A percentile compares a stretch with the other conserved stretches of the same genome.
Conservation (phyloP, 2,888 invertebrate genomes). For the Drosophila differens region DNA sequence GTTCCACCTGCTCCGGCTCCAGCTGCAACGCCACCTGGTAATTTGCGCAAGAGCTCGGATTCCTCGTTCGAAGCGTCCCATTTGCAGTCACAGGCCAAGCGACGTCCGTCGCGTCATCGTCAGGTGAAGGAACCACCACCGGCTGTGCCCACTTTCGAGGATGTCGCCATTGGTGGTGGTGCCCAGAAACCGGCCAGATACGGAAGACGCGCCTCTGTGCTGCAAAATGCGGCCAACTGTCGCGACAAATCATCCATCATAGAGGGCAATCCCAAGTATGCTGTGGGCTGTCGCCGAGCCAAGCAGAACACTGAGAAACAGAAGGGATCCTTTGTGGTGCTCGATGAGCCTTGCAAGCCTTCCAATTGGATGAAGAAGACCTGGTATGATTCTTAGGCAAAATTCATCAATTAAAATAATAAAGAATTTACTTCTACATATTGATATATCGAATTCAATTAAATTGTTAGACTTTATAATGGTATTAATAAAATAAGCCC, state of each 20-base stretch:
- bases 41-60: constrained; percentile 64
- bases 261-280: constrained; percentile 83
- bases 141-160: constrained; percentile 70
- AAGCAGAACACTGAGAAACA: constrained; percentile 70
- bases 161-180: constrained; percentile 51
- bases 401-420: constrained; percentile 16
- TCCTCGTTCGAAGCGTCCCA: constrained; percentile 57
- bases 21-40: constrained; percentile 11
- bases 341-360: constrained; percentile 83
- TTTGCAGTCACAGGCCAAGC: constrained; percentile 52
- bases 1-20: constrained; percentile 22
- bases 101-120: constrained; percentile 51
- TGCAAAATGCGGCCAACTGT: constrained; percentile 76
- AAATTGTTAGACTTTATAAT: not conserved
- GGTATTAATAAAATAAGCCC: constrained; percentile 1
- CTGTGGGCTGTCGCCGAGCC: constrained; percentile 60
- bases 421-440: constrained; percentile 31
- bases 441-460: not conserved
- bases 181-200: constrained; percentile 78
- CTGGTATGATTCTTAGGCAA: constrained; percentile 83
- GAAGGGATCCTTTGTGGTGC: constrained; percentile 83
- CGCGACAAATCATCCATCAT: constrained; percentile 81
- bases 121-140: constrained; percentile 46
- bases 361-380: constrained; percentile 84
- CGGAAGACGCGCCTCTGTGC: constrained; percentile 82